These are phyloP conservation scores for Pheosia gnoma DNA, from an alignment of 2,888 invertebrate genomes.

Conservation along the genomic window DNA sequence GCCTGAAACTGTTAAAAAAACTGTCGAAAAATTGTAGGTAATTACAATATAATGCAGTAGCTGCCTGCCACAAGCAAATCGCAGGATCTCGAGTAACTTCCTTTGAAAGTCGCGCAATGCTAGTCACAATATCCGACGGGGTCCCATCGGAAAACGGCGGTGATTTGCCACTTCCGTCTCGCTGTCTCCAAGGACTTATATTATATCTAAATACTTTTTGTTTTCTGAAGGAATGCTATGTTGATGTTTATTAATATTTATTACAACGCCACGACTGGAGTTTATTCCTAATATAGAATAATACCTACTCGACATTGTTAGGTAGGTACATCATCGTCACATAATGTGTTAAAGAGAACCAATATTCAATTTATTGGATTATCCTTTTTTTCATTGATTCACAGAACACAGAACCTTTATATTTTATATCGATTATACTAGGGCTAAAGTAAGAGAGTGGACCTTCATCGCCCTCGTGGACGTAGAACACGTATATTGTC, in stretches of 20 bases:
- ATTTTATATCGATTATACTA: too few species aligned
- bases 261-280: not conserved
- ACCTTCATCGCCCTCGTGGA: too few species aligned
- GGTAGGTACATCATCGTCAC: too few species aligned
- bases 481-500: too few species aligned
- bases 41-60: too few species aligned
- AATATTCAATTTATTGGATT: too few species aligned
- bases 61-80: conserved; percentile 16
- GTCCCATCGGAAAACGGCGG: conserved; percentile 62
- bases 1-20: conserved; percentile 11
- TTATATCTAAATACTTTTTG: conserved; percentile 6
- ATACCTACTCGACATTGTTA: too few species aligned
- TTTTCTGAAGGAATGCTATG: not conserved
- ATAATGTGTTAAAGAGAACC: too few species aligned
- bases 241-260: not conserved
- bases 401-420: too few species aligned
- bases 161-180: conserved; percentile 70
- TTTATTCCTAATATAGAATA: too few species aligned
- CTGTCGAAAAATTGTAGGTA: not conserved
- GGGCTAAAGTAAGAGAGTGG: too few species aligned
- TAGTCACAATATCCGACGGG: conserved; percentile 65
- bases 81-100: conserved; percentile 30
- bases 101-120: conserved; percentile 41
- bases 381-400: too few species aligned
- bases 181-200: conserved; percentile 42